phyloP scores from a whole-genome alignment of 2,797 vertebrate genomes.

The Sebastes kiyomatsui region DNA sequence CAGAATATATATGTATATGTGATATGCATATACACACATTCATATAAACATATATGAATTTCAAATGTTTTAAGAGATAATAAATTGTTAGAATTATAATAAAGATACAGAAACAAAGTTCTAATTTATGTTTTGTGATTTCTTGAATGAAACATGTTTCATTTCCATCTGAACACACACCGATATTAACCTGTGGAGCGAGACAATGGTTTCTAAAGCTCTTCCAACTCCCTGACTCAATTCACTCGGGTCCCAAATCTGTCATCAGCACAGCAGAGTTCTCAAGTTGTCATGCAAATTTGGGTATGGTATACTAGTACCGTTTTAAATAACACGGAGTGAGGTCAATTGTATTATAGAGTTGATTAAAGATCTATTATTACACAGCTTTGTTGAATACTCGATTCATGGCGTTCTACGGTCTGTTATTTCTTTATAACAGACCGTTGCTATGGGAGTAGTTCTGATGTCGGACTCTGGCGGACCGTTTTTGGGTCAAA shows the following conservation, averaged over 20 bases:
- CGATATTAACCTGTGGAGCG: neutral
- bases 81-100: conserved; percentile 88
- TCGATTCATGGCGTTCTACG: too few species aligned
- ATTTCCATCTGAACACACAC: neutral
- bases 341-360: neutral
- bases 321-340: neutral
- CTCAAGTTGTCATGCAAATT: neutral
- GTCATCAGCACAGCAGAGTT: neutral
- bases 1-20: conserved; percentile 85
- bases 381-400: too few species aligned
- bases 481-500: too few species aligned
- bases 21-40: conserved; percentile 80
- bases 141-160: neutral
- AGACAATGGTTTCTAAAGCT: neutral
- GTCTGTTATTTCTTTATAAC: too few species aligned
- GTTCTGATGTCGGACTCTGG: too few species aligned
- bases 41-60: conserved; percentile 84
- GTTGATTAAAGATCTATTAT: neutral
- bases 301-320: neutral
- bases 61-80: conserved; percentile 88
- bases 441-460: too few species aligned
- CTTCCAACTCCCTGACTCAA: neutral
- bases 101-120: conserved; percentile 82
- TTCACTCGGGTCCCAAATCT: neutral
- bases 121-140: conserved; percentile 40